Evolutionary conservation across 2,888 invertebrate genomes (phyloP), one percentile per base, ranked within the genome.

Genomic region (Nemotelus nigrinus): DNA sequence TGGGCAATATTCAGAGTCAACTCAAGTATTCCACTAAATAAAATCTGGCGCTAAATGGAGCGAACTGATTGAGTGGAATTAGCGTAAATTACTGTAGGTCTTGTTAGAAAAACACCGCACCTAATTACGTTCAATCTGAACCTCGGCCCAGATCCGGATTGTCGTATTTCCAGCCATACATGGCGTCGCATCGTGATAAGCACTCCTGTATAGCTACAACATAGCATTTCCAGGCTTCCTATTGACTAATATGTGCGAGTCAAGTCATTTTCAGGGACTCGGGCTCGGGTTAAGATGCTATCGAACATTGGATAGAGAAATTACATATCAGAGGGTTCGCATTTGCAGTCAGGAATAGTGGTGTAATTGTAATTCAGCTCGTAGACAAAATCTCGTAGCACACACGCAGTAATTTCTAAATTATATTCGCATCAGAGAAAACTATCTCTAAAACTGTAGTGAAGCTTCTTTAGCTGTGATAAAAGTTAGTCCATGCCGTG

Each of bases 381-480:
- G 74, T 74, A 74, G 63, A 60, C 74, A 47, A 63, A 25, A 58
- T 60, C 60, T 74, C 74, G 57, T 68, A 67, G 57, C 77, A 77
- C 68, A 78, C 78, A 76, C 78, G 76, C 76, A 72, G 72, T 67
- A 72, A 77, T 78, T 79, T 78, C 60, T 78, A 65, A 79, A 79
- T 78, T 78, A 79, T 78, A 78, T 79, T 78, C 78, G 74, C 76
- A 78, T 79, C 74, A 77, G 43, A 79, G 78, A 76, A 25, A 79
- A 79, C 78, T 78, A 78, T 78, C 76, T 78, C 53, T 58, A 60
- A 70, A 53, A 39, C 39, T 47, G 45, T 58, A 47, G 39, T 60
- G 48, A 25, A 41, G 55, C 57, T 55, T 25, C 55, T 58, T 53
- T 58, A 47, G 39, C 47, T 25, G 25, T 10, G 63, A 74, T 74